Conservation (phyloP, 2,113 vertebrate species). For the Anoplopoma fimbria region DNA sequence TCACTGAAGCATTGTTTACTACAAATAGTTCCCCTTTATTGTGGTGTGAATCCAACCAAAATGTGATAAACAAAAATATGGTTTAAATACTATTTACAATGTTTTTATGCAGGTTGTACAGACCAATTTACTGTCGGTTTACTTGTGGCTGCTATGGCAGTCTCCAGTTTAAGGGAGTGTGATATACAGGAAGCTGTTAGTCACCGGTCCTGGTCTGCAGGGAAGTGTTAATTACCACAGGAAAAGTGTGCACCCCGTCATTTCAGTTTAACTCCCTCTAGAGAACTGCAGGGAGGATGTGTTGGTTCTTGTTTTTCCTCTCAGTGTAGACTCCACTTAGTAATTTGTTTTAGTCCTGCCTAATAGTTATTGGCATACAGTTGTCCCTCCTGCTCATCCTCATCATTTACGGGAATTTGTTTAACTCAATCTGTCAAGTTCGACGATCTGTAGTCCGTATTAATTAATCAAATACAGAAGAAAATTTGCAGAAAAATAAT, state of each 20-base stretch:
- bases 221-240: slow-evolving; percentile 68
- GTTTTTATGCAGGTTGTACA: neutral
- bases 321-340: slow-evolving; percentile 16
- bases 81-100: neutral
- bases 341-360: slow-evolving; percentile 28
- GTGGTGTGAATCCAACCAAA: neutral
- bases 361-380: slow-evolving; percentile 7
- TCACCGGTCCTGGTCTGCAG: slow-evolving; percentile 22
- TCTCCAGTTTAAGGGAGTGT: slow-evolving; percentile 47
- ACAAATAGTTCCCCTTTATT: neutral
- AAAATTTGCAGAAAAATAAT: neutral
- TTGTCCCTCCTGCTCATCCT: neutral
- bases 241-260: slow-evolving; percentile 31
- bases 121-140: neutral
- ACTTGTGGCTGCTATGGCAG: slow-evolving; percentile 7
- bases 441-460: neutral
- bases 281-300: slow-evolving; percentile 41
- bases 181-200: slow-evolving; percentile 62
- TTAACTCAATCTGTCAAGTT: neutral
- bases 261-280: slow-evolving; percentile 21
- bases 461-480: neutral
- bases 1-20: neutral
- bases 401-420: slow-evolving; percentile 17
- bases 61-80: neutral
- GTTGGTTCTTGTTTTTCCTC: slow-evolving; percentile 45